Evolutionary conservation across 1,140 invertebrate species (phyloP).

Genomic region (Berghia stephanieae): DNA sequence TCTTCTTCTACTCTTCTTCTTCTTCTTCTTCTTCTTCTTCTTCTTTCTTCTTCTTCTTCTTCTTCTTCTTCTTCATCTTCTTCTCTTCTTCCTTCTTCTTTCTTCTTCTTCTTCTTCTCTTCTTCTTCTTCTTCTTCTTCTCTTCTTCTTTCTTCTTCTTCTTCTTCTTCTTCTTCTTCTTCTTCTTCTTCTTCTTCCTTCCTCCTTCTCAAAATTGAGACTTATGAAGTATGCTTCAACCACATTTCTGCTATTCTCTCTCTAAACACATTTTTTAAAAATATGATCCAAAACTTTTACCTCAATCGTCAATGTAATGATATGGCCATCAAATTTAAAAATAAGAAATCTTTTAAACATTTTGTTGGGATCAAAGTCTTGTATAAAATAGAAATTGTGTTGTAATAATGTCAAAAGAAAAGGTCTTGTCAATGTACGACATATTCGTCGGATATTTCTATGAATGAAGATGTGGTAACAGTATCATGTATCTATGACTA

Average conservation of each 20-base stretch:
- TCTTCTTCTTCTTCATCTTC: neutral
- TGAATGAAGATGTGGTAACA: too few species aligned
- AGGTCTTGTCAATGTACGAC: too few species aligned
- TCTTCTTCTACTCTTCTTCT: neutral
- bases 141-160: neutral
- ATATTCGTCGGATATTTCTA: too few species aligned
- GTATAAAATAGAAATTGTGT: too few species aligned
- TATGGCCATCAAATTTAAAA: neutral
- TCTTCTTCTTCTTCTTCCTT: slow-evolving; percentile 6
- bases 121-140: neutral
- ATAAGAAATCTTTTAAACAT: neutral
- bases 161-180: neutral
- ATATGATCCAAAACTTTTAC: neutral
- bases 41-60: neutral
- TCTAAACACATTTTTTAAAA: neutral
- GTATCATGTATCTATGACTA: too few species aligned
- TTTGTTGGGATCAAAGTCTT: too few species aligned
- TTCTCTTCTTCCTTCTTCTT: neutral
- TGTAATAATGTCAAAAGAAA: too few species aligned
- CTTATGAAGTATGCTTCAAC: neutral
- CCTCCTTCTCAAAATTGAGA: neutral
- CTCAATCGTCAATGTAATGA: neutral
- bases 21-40: neutral
- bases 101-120: neutral
- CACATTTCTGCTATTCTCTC: neutral